Evolutionary conservation across 1,140 invertebrate genomes (phyloP).

Genomic region (Saxidomus purpurata): DNA sequence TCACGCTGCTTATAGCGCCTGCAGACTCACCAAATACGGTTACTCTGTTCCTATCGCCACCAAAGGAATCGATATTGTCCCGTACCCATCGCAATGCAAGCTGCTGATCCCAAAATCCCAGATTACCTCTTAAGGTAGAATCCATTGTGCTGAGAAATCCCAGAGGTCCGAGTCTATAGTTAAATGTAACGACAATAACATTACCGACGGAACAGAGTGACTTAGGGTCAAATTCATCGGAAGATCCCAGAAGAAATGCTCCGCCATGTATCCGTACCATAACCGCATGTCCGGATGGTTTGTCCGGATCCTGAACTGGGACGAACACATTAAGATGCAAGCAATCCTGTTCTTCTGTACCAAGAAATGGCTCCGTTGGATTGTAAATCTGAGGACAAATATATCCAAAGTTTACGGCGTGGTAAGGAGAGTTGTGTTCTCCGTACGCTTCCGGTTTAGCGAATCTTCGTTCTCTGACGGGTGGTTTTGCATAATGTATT

Average conservation of each 20-base stretch:
- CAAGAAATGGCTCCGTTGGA: neutral
- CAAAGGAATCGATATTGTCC: slow-evolving; percentile 95
- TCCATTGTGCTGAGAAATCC: slow-evolving; percentile 91
- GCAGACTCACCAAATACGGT: slow-evolving; percentile 98
- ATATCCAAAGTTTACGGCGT: neutral
- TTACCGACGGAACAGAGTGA: slow-evolving; percentile 91
- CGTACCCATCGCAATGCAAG: slow-evolving; percentile 92
- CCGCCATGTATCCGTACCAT: slow-evolving; percentile 98
- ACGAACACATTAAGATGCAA: slow-evolving; percentile 83
- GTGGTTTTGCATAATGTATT: slow-evolving; percentile 41
- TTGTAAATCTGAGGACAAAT: slow-evolving; percentile 2
- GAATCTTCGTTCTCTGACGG: slow-evolving; percentile 27
- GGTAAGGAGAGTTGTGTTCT: neutral
- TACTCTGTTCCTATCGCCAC: slow-evolving; percentile 96
- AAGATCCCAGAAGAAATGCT: slow-evolving; percentile 95
- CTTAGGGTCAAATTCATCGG: slow-evolving; percentile 95
- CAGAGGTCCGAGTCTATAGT: slow-evolving; percentile 93
- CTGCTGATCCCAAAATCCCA: slow-evolving; percentile 91
- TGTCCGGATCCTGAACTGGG: slow-evolving; percentile 91
- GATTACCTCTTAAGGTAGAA: slow-evolving; percentile 81
- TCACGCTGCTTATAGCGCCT: slow-evolving; percentile 95
- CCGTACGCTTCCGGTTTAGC: neutral
- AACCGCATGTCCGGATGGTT: slow-evolving; percentile 92
- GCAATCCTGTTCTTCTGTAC: neutral
- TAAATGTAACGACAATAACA: slow-evolving; percentile 92